These are phyloP conservation scores for Palythoa grandiflora DNA, from an alignment of 92 coral and sea anemone genomes.

Conservation along the genomic window DNA sequence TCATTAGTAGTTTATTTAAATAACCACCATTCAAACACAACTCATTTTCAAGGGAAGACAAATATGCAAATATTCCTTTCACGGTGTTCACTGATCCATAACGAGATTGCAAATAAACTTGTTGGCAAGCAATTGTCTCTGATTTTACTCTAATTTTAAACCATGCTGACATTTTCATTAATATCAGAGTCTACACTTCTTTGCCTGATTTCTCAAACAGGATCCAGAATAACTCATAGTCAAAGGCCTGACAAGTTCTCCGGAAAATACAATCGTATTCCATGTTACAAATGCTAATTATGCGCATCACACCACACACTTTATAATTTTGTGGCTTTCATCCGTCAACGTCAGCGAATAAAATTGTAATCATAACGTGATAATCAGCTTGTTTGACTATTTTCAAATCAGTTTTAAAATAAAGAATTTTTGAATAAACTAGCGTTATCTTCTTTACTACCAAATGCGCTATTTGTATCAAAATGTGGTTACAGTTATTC, in stretches of 20 bases:
- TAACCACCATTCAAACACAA: neutral
- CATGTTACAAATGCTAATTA: neutral
- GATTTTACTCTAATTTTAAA: conserved; percentile 12
- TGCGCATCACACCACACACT: neutral
- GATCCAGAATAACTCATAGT: neutral
- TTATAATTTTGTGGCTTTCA: neutral
- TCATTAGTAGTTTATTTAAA: neutral
- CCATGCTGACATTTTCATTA: neutral
- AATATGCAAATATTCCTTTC: conserved; percentile 12
- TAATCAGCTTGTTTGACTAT: too few relatives aligned
- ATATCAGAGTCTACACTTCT: neutral
- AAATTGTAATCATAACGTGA: neutral
- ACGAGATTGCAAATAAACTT: conserved; percentile 17
- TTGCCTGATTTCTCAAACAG: conserved; percentile 5
- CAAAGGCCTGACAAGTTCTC: neutral
- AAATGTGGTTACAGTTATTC: too few relatives aligned
- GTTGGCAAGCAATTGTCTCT: conserved; percentile 16
- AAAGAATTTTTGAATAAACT: too few relatives aligned
- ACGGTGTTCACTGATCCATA: conserved; percentile 21
- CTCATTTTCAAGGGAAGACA: neutral
- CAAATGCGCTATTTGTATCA: too few relatives aligned
- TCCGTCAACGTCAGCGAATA: neutral
- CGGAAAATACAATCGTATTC: neutral
- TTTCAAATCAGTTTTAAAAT: too few relatives aligned
- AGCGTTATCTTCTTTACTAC: too few relatives aligned